Base-by-base conservation (phyloP, 2,113 vertebrate genomes). In the Mirza zaza region DNA sequence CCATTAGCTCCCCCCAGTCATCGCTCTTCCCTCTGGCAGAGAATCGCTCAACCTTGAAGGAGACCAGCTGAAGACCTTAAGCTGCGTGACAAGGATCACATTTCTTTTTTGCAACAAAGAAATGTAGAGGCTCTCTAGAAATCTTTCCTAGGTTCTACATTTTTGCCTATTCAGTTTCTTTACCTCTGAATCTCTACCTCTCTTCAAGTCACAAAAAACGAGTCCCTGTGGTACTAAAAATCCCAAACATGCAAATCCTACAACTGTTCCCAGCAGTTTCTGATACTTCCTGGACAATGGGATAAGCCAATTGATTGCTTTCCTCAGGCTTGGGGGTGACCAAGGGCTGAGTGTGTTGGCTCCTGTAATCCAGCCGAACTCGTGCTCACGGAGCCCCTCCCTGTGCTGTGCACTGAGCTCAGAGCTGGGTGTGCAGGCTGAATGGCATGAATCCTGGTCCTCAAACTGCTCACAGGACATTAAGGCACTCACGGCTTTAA, bases 21-120 rank as follows among this genome's bases (percentile, higher is more conserved):
- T 67, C 70, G n/a, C 73, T 68, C 79, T 96, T 81, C 42, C 80
- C 86, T 87, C 73, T 0, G 3, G 93, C 29, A 32, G 73, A 77
- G 71, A 91, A 67, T 39, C 25, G 0, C 91, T 94, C 94, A 73
- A 1, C 77, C 91, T 94, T 95, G 97, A 97, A 96, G 73, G 83
- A 96, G 61, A 94, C 17, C 83, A 20, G 83, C 59, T 75, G 57
- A 92, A 94, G 73, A 39, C 63, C 21, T 36, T 3, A 21, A 55
- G 2, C 84, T 6, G 15, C 0, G 6, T 32, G 25, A 18, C 12
- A 29, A 63, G 3, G 48, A 36, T 45, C 42, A 8, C 32, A 34
- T 79, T 73, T 83, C n/a, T 55, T 82, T 50, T 39, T 13, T 10
- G 34, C 12, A 17, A 13, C 36, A 10, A 55, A 67, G 75, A 21